A percentile compares a stretch with the other conserved stretches of the same genome.
Evolutionary conservation across 2,888 invertebrate genomes (phyloP).

Genomic region (Lithophane leautieri): DNA sequence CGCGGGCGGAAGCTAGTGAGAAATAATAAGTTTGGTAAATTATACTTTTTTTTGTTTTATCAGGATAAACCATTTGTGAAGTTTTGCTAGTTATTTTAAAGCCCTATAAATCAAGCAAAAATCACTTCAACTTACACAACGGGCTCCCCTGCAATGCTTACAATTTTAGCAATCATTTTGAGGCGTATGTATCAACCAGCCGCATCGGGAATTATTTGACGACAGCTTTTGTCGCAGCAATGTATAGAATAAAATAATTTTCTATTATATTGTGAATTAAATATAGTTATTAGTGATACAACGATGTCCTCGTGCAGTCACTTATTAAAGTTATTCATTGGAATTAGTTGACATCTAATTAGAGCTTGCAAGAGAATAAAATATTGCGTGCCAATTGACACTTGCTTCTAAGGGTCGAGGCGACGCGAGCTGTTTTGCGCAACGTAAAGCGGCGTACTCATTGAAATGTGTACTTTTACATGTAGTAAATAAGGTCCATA

Average conservation of each 20-base stretch:
- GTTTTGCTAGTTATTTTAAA: neutral
- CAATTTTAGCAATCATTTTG: constrained; percentile 34
- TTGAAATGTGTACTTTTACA: neutral
- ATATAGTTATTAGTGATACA: constrained; percentile 22
- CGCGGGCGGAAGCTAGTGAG: too few relatives aligned
- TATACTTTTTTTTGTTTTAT: neutral
- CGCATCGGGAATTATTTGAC: neutral
- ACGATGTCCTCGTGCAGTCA: constrained; percentile 5
- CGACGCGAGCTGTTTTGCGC: neutral
- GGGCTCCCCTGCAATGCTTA: constrained; percentile 42
- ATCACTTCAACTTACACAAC: constrained; percentile 36
- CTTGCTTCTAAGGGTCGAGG: neutral
- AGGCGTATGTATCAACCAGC: neutral
- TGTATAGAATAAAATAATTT: constrained; percentile 10
- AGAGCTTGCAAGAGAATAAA: constrained; percentile 29
- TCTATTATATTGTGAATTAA: constrained; percentile 13
- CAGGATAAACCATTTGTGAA: neutral
- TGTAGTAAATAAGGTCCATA: neutral
- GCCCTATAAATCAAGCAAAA: too few relatives aligned
- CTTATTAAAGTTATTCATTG: constrained; percentile 22
- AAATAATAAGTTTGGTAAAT: neutral
- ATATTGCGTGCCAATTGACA: constrained; percentile 20
- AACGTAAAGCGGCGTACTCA: neutral
- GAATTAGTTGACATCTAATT: constrained; percentile 36
- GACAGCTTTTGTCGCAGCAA: neutral